phyloP scores from a whole-genome alignment of 1,140 invertebrate species.

The Ooceraea biroi region DNA sequence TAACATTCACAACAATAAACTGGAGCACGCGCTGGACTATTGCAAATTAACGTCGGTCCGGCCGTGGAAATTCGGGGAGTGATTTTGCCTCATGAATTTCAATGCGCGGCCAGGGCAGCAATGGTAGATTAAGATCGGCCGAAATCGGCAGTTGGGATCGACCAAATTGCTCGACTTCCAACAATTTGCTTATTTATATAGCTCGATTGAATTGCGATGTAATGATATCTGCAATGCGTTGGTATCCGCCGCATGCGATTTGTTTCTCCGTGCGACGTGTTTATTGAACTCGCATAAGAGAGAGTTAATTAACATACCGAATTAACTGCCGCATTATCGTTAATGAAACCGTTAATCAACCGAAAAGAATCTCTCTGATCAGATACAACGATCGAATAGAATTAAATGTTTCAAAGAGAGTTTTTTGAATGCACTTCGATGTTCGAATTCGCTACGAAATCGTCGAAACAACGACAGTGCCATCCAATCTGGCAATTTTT shows the following conservation, averaged over 20 bases:
- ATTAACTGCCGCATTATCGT: not conserved
- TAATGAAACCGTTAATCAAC: not conserved
- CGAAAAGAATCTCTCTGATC: not conserved
- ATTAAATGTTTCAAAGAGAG: conserved; percentile 6
- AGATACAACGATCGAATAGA: too few relatives aligned
- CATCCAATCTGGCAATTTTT: conserved; percentile 58
- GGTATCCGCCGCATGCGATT: not conserved
- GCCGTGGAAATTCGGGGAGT: conserved; percentile 65
- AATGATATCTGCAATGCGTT: conserved; percentile 56
- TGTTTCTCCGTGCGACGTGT: not conserved
- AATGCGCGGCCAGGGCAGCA: conserved; percentile 50
- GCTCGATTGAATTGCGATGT: conserved; percentile 44
- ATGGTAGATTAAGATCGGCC: conserved; percentile 69
- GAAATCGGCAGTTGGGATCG: conserved; percentile 65
- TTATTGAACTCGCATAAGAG: not conserved
- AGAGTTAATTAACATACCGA: not conserved
- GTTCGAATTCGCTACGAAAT: conserved; percentile 7
- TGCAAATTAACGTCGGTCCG: conserved; percentile 30
- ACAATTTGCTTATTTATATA: conserved; percentile 73
- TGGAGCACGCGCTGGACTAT: not conserved
- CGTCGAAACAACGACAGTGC: conserved; percentile 54
- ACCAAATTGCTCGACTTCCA: conserved; percentile 64
- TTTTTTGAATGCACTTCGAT: not conserved
- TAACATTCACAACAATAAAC: conserved; percentile 67
- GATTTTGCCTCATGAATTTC: conserved; percentile 74